phyloP scores from a whole-genome alignment of 1,140 invertebrate genomes.

The Phymorhynchus buccinoides region DNA sequence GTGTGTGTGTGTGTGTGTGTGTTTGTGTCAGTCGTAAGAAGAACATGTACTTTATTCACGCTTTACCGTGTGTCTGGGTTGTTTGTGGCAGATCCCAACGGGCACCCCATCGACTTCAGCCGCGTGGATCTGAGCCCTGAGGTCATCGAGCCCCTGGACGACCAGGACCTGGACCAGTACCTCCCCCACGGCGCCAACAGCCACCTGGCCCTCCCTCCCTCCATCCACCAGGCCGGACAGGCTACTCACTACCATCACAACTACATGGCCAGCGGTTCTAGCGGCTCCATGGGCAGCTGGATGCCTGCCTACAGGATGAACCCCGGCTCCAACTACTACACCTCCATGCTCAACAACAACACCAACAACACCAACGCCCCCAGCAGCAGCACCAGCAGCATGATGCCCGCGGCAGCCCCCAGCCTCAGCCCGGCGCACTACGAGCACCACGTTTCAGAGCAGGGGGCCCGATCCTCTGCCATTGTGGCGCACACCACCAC shows the following conservation, averaged over 20 bases:
- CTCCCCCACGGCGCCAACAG: conserved; percentile 70
- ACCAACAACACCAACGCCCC: conserved; percentile 38
- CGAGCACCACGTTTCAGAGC: conserved; percentile 57
- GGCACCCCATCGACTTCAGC: conserved; percentile 75
- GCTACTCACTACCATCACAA: conserved; percentile 17
- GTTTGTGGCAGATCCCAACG: conserved; percentile 46
- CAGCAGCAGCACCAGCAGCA: conserved; percentile 18
- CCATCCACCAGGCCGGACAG: conserved; percentile 6
- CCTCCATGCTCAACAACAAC: conserved; percentile 40
- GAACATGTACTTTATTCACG: too few species aligned
- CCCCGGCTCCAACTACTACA: conserved; percentile 44
- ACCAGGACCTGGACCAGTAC: conserved; percentile 81
- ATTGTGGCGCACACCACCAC: too few species aligned
- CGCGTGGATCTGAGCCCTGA: conserved; percentile 75
- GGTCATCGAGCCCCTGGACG: conserved; percentile 77
- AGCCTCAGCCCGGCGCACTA: neutral
- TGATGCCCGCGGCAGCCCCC: conserved; percentile 48
- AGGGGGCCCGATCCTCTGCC: conserved; percentile 36
- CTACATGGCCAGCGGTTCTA: conserved; percentile 38
- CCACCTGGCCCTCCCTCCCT: conserved; percentile 34
- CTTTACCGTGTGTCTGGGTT: too few species aligned
- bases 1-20: too few species aligned
- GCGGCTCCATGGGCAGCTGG: conserved; percentile 36
- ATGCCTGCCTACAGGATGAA: conserved; percentile 47
- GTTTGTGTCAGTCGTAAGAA: too few species aligned